Conservation (phyloP, 1,140 invertebrate genomes). For the Atta cephalotes region DNA sequence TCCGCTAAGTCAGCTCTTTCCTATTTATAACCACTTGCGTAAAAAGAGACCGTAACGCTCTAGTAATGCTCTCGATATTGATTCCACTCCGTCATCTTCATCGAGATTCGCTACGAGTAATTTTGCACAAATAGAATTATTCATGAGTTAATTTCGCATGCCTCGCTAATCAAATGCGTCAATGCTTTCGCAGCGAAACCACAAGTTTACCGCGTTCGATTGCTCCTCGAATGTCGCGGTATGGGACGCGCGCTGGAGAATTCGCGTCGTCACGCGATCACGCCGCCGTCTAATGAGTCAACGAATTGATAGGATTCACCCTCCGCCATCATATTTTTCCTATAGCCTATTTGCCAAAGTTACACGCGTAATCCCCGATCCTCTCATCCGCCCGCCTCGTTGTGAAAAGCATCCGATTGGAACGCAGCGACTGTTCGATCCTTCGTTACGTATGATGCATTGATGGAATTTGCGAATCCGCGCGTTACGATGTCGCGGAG, state of each 20-base stretch:
- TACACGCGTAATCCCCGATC: neutral
- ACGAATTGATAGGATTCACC: slow-evolving; percentile 34
- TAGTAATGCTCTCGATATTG: slow-evolving; percentile 23
- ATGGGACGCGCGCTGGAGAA: neutral
- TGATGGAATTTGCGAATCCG: slow-evolving; percentile 57
- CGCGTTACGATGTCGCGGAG: slow-evolving; percentile 51
- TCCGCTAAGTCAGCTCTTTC: neutral
- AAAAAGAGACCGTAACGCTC: neutral
- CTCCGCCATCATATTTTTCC: slow-evolving; percentile 30
- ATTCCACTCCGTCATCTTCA: slow-evolving; percentile 47
- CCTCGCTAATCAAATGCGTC: slow-evolving; percentile 45
- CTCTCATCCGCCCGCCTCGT: neutral
- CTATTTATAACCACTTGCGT: neutral
- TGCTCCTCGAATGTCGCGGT: neutral
- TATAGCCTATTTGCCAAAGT: slow-evolving; percentile 31
- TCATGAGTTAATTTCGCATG: slow-evolving; percentile 53
- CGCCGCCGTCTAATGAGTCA: slow-evolving; percentile 45
- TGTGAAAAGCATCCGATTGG: slow-evolving; percentile 37
- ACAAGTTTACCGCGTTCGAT: neutral
- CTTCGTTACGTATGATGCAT: slow-evolving; percentile 60
- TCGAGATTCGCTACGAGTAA: slow-evolving; percentile 52
- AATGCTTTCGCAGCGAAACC: slow-evolving; percentile 31
- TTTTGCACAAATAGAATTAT: slow-evolving; percentile 56
- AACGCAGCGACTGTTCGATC: slow-evolving; percentile 41
- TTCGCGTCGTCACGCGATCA: neutral